Base-by-base conservation (phyloP, 2,797 vertebrate genomes). In the Diglossa cyanea region DNA sequence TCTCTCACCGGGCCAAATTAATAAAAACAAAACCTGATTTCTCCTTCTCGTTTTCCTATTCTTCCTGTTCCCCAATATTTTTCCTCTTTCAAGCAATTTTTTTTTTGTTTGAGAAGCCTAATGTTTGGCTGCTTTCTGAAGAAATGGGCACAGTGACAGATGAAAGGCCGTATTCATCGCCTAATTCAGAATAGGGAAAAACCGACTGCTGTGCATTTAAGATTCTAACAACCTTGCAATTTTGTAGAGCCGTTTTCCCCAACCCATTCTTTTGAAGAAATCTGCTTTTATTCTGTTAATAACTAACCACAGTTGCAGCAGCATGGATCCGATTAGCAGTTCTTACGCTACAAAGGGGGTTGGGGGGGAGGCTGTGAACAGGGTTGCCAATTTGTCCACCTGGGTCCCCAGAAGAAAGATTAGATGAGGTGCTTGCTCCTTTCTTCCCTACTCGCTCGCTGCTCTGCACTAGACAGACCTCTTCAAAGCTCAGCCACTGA, bases 241-340 rank as follows among this genome's bases (percentile, higher is more conserved):
- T 98, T 98, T 96, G 97, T 97, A 95, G 35, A 97, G 97, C 96
- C 95, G 48, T 97, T 97, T 95, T 93, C 90, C 97, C 96, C 97
- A 94, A 95, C 95, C 96, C 88, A 88, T 95, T 97, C 98, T 98
- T 98, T 98, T 97, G 97, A 98, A 98, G 97, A 98, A 98, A 97
- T 97, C 96, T 97, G 98, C 98, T 97, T 98, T 98, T 98, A 98
- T 98, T 98, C 98, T 94, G 95, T 93, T 98, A 98, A 98, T 98
- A 98, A 98, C 97, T 98, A 98, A 97, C 97, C 97, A 97, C 97
- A 96, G 97, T 97, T 96, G 97, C 97, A 98, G 97, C 98, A 98
- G 98, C 98, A 98, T 98, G 98, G 98, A 98, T 98, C 98, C 97
- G 98, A 98, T 98, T 98, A 98, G 98, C 97, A 97, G 98, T 97